Base-by-base conservation (phyloP, 2,113 vertebrate species). In the Sturnira hondurensis region DNA sequence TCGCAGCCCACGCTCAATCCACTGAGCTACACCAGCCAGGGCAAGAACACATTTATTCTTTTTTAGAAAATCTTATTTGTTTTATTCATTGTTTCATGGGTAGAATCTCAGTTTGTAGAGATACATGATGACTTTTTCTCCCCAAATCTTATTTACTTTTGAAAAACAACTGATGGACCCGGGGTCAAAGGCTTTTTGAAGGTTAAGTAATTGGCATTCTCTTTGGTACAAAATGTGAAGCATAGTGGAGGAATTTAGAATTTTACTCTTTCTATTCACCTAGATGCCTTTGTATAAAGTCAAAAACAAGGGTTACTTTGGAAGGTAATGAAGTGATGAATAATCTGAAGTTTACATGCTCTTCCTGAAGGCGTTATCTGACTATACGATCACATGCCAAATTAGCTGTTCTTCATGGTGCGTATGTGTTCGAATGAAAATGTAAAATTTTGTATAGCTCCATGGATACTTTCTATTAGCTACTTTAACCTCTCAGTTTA, bases 121-220 rank as follows among this genome's bases (percentile, higher is more conserved):
- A 70, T 70, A 43, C 4, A 50, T 74, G 38, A 56, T 52, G n/a
- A 80, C 7, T 10, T 52, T 73, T 63, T 22, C 11, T 7, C 13
- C 20, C 13, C 20, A 91, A 88, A 77, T 93, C 6, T 90, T 63
- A 83, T 76, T 95, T 88, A 68, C 82, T 47, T 89, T 76, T 81
- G 61, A 43, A 43, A 89, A 94, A 67, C 0, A 36, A 74, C 7
- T 77, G 5, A 52, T 87, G 28, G 16, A 85, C 22, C 58, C 22
- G 52, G 82, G 22, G 20, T 86, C n/a, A 61, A 73, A 95, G 24
- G 1, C 16, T 68, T 94, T 87, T 63, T 83, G 43, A 91, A 86
- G 10, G 11, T 92, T 31, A 86, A 73, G 43, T 91, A 73, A 78
- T 61, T 82, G 43, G 7, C 15, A 36, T 89, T 93, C 13, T 92